A percentile compares a stretch with the other conserved stretches of the same genome.
phyloP scores from a whole-genome alignment of 2,113 vertebrate species.

The Cervus canadensis region DNA sequence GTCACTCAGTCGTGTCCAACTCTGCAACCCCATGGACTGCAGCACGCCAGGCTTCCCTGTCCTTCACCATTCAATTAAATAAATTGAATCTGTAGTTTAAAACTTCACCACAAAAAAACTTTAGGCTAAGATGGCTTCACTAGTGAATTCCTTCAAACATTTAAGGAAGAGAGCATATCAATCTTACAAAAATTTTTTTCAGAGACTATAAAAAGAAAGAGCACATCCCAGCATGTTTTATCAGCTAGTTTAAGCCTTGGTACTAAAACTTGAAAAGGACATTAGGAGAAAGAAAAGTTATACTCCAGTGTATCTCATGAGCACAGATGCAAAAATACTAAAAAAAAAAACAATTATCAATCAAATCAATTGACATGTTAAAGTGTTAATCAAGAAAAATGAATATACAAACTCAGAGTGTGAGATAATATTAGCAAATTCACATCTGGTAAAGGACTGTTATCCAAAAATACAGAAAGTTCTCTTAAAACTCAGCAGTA shows the following conservation, averaged over 20 bases:
- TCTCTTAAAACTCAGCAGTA: not conserved
- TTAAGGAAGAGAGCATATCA: not conserved
- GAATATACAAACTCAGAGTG: not conserved
- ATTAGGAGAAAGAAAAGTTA: not conserved
- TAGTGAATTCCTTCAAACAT: not conserved
- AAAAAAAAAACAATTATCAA: not conserved
- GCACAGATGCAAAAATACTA: not conserved
- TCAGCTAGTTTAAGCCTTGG: not conserved
- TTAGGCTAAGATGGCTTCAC: not conserved
- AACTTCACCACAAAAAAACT: not conserved
- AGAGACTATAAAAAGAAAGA: not conserved
- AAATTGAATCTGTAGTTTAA: not conserved
- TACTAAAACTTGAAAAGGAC: not conserved
- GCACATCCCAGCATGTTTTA: not conserved
- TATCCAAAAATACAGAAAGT: not conserved
- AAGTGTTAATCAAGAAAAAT: not conserved
- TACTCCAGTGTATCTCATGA: not conserved
- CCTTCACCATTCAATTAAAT: not conserved
- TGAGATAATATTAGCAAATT: not conserved
- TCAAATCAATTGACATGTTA: not conserved
- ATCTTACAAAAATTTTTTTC: not conserved
- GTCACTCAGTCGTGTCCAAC: no score
- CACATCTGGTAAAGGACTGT: not conserved
- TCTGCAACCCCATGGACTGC: no score
- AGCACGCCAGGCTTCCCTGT: no score